phyloP scores from a whole-genome alignment of 2,888 invertebrate species.

The Coleophora deauratella region DNA sequence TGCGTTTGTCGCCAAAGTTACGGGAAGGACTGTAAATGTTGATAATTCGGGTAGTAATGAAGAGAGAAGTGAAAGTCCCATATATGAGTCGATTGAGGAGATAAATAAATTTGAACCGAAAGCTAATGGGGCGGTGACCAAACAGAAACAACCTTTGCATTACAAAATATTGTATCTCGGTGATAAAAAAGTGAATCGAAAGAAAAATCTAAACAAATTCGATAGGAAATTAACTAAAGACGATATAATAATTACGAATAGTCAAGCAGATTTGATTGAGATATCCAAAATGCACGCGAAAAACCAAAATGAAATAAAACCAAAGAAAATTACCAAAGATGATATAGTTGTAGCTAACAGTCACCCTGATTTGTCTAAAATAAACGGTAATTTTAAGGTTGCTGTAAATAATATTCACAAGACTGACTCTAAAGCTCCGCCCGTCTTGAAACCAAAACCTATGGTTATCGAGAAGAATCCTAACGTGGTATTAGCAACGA shows the following conservation, averaged over 20 bases:
- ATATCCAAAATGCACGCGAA: slow-evolving; percentile 9
- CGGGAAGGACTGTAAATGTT: too few species aligned
- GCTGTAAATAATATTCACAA: background rate
- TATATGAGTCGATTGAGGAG: slow-evolving; percentile 3
- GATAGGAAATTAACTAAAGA: slow-evolving; percentile 48
- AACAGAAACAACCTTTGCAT: slow-evolving; percentile 11
- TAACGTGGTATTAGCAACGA: slow-evolving; percentile 60
- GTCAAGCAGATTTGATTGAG: slow-evolving; percentile 17
- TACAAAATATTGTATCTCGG: slow-evolving; percentile 16
- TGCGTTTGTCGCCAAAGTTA: background rate
- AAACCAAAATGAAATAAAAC: background rate
- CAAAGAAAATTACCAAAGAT: background rate
- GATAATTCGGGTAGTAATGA: background rate
- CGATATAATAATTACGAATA: slow-evolving; percentile 42
- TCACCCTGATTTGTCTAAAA: background rate
- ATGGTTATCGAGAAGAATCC: slow-evolving; percentile 30
- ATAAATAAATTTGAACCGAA: background rate
- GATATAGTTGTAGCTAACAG: background rate
- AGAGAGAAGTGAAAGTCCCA: slow-evolving; percentile 2
- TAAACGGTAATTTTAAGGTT: too few species aligned
- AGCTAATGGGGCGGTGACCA: slow-evolving; percentile 7
- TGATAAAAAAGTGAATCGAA: slow-evolving; percentile 16
- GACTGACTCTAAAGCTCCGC: slow-evolving; percentile 2
- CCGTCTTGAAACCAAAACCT: slow-evolving; percentile 5
- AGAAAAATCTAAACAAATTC: slow-evolving; percentile 30